Base-by-base conservation (phyloP, 2,113 vertebrate genomes). In the Indicator maculatus region DNA sequence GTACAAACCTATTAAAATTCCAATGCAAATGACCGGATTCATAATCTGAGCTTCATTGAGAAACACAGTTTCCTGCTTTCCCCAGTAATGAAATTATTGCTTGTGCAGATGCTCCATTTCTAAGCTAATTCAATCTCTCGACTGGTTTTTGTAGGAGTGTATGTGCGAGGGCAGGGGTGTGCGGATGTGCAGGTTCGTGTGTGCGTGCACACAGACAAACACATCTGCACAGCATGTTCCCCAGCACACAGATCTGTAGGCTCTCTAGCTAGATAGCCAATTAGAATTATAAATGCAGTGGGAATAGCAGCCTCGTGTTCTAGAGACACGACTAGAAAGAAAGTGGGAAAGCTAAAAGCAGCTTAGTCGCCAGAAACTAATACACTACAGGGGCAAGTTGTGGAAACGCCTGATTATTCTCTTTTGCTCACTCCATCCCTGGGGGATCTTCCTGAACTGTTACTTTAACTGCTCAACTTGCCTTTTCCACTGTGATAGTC, bases 381-480 rank as follows among this genome's bases (percentile, higher is more conserved):
- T 87, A 90, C 79, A 78, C 93, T 81, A 69, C 94, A 91, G 90
- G 90, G 87, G 91, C 84, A 76, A 93, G 90, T 95, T 96, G 93
- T 94, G 88, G 94, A 96, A 97, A 96, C 69, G 94, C 86, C 93
- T 97, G 95, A 96, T 97, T 97, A 95, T 96, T 96, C 95, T 97
- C 90, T 97, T 93, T 95, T 94, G 93, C 96, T 97, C 91, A 19
- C 94, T 97, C 84, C 92, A 45, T 96, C 95, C 94, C 96, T 92
- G 71, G 95, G 96, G 97, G 94, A 96, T 90, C 90, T 88, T 73
- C 89, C 83, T 93, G 93, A 97, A 70, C 88, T 96, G 94, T 93
- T 96, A 91, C 97, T 97, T 97, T 97, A 97, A 95, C 96, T 97
- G 96, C 96, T 96, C 96, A 94, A 93, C 96, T 97, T 97, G 97